A percentile compares a stretch with the other conserved stretches of the same genome.
Evolutionary conservation across 2,888 invertebrate species (phyloP).

Genomic region (Gibbula magus): DNA sequence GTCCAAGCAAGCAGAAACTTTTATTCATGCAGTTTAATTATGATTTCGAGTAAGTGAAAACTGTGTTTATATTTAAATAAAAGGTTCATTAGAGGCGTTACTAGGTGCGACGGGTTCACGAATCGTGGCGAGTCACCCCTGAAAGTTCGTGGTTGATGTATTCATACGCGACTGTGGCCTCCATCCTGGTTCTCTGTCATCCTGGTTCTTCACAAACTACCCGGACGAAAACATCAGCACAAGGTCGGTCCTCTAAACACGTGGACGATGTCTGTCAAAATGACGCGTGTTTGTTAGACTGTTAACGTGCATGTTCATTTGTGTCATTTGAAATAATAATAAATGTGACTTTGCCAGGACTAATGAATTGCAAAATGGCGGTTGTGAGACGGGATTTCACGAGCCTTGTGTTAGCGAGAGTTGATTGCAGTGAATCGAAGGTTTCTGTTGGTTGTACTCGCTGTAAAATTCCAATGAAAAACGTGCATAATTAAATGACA

Average conservation of each 20-base stretch:
- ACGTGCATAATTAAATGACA: too few species aligned
- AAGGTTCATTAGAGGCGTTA: background rate
- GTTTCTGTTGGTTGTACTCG: too few species aligned
- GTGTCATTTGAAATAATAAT: background rate
- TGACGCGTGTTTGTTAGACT: background rate
- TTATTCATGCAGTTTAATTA: too few species aligned
- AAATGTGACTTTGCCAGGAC: background rate
- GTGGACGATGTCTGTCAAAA: constrained; percentile 25
- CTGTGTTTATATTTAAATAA: too few species aligned
- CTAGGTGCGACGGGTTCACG: background rate
- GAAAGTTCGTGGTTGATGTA: background rate
- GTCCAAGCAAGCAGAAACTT: too few species aligned
- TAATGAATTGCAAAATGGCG: constrained; percentile 26
- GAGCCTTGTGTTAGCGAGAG: too few species aligned
- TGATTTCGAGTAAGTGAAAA: too few species aligned
- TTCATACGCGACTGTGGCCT: constrained; percentile 26
- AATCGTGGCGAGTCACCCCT: background rate
- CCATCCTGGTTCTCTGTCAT: constrained; percentile 69
- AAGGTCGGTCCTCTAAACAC: constrained; percentile 29
- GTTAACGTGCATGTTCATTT: background rate
- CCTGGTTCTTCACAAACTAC: constrained; percentile 73
- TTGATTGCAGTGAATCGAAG: too few species aligned
- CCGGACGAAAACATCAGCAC: constrained; percentile 75
- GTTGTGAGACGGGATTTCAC: background rate
- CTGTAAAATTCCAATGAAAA: too few species aligned